phyloP scores from a whole-genome alignment of 2,113 vertebrate genomes.

The Ceratotherium simum region DNA sequence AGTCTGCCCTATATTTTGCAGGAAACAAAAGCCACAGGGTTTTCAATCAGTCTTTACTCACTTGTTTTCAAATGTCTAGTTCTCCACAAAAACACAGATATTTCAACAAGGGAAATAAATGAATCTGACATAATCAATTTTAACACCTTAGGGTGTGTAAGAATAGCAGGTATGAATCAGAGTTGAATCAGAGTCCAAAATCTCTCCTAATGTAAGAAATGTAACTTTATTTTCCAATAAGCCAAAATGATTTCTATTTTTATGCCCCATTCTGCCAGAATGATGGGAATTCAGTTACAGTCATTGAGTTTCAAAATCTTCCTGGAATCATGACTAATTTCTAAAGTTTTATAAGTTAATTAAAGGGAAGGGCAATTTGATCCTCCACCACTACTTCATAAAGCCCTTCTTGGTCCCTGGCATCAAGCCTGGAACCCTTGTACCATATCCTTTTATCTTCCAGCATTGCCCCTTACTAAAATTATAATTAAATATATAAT shows the following conservation, averaged over 20 bases:
- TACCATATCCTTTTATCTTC: background rate
- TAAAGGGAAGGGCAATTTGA: background rate
- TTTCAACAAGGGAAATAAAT: conserved; percentile 21
- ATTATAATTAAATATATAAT: background rate
- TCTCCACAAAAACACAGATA: background rate
- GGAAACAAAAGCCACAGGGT: background rate
- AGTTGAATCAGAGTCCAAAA: background rate
- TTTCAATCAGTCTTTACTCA: background rate
- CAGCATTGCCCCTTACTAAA: background rate
- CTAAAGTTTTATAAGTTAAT: background rate
- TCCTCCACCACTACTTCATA: background rate
- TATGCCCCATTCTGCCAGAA: background rate
- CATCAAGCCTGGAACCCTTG: background rate
- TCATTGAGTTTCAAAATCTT: background rate
- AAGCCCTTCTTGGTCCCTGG: background rate
- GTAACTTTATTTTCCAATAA: background rate
- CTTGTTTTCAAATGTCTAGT: background rate
- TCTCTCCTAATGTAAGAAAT: background rate
- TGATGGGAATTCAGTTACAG: background rate
- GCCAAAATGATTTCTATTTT: background rate
- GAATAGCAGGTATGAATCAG: background rate
- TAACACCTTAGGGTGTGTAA: background rate
- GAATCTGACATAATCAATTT: background rate
- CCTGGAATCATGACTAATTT: background rate
- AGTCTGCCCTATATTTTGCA: background rate